Percentiles rank a stretch among this genome's conserved stretches.
Evolutionary conservation across 2,888 invertebrate species (phyloP).

Genomic region (Oscheius sp.): DNA sequence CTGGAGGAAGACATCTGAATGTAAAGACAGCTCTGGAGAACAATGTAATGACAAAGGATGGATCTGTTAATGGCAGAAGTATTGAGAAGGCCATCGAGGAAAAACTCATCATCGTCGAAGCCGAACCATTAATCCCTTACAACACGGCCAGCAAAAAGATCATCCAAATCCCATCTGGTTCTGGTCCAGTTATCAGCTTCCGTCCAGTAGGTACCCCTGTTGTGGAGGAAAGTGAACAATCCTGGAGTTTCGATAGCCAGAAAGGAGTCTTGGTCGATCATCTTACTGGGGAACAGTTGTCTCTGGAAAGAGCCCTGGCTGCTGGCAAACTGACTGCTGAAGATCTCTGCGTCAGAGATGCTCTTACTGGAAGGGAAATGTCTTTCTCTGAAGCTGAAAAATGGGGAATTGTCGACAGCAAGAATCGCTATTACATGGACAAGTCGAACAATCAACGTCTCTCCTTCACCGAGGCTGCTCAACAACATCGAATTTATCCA

Average conservation of each 20-base stretch:
- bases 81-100: slow-evolving; percentile 67
- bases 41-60: slow-evolving; percentile 74
- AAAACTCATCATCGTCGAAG: slow-evolving; percentile 59
- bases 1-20: slow-evolving; percentile 83
- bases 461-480: slow-evolving; percentile 83
- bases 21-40: slow-evolving; percentile 85
- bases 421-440: slow-evolving; percentile 67
- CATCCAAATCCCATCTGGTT: slow-evolving; percentile 67
- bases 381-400: slow-evolving; percentile 72
- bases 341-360: slow-evolving; percentile 80
- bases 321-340: slow-evolving; percentile 69
- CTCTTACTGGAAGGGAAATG: slow-evolving; percentile 78
- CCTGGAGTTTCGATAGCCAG: slow-evolving; percentile 78
- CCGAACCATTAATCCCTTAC: slow-evolving; percentile 61
- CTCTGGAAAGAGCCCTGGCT: slow-evolving; percentile 78
- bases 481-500: slow-evolving; percentile 81
- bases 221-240: slow-evolving; percentile 67
- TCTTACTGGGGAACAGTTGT: slow-evolving; percentile 78
- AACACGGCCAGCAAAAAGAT: slow-evolving; percentile 61
- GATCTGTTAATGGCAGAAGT: slow-evolving; percentile 51
- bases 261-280: slow-evolving; percentile 81
- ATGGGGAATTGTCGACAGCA: slow-evolving; percentile 72
- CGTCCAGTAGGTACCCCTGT: slow-evolving; percentile 67
- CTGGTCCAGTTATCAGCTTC: slow-evolving; percentile 68
- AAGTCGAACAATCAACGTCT: slow-evolving; percentile 65